These are phyloP conservation scores for Brenthis ino DNA, from an alignment of 2,888 invertebrate genomes.

Conservation along the genomic window DNA sequence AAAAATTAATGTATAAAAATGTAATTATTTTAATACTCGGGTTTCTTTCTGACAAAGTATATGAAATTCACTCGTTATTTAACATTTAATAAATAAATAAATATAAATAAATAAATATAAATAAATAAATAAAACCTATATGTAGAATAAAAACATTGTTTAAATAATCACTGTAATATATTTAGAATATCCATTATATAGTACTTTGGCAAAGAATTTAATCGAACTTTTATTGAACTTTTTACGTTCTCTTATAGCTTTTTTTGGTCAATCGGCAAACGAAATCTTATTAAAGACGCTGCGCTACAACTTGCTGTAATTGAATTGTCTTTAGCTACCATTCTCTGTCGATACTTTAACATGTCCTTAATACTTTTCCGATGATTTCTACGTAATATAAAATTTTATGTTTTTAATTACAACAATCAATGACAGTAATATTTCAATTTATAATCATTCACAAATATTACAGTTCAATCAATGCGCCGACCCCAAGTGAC, in stretches of 20 bases:
- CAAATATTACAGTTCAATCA: no score
- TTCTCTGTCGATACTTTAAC: slow-evolving; percentile 25
- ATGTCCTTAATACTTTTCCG: slow-evolving; percentile 22
- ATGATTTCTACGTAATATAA: neutral
- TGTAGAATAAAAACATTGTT: no score
- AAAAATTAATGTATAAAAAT: no score
- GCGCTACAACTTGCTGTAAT: slow-evolving; percentile 30
- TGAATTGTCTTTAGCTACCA: slow-evolving; percentile 36
- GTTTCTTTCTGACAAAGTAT: no score
- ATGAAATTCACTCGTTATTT: no score
- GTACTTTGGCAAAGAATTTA: slow-evolving; percentile 16
- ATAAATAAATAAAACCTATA: no score
- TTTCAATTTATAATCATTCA: no score
- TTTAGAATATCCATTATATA: slow-evolving; percentile 1
- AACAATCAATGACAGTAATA: no score
- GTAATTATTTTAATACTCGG: no score
- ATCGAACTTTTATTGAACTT: slow-evolving; percentile 13
- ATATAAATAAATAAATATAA: no score
- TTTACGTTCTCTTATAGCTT: slow-evolving; percentile 10
- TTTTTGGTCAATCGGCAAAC: slow-evolving; percentile 24
- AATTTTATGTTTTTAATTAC: neutral
- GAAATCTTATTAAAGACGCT: slow-evolving; percentile 32
- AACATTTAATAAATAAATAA: no score
- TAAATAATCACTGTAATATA: neutral
- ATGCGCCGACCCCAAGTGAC: no score